Percentiles rank a stretch among this genome's conserved stretches.
Evolutionary conservation across 2,888 invertebrate species (phyloP).

Genomic region (Melieria crassipennis): DNA sequence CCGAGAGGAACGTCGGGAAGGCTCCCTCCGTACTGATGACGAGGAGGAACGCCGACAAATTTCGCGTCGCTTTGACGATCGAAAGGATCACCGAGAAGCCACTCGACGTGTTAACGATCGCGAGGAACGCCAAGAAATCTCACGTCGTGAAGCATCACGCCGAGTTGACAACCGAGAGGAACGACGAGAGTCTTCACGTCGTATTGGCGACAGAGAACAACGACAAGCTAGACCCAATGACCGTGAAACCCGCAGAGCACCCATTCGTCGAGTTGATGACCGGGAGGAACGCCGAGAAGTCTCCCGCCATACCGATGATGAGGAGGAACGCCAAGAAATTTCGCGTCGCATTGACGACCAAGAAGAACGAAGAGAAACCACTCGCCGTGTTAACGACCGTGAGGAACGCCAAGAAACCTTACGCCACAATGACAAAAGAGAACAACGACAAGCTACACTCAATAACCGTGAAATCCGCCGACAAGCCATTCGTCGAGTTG

Average conservation of each 20-base stretch:
- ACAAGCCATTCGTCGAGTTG: neutral
- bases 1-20: constrained; percentile 14
- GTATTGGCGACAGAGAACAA: neutral
- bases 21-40: neutral
- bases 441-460: no score
- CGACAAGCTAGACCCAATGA: no score
- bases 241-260: no score
- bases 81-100: no score
- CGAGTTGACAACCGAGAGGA: constrained; percentile 12
- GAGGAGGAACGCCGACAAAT: neutral
- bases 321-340: constrained; percentile 8
- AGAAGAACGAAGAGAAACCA: neutral
- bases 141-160: neutral
- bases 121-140: neutral
- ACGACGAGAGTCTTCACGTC: neutral
- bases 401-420: no score
- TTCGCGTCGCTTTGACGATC: neutral
- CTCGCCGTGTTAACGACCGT: neutral
- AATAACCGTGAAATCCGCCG: no score
- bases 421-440: no score
- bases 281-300: no score
- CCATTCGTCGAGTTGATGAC: no score
- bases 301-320: neutral
- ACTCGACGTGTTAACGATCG: neutral
- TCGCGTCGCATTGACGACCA: neutral